Percentiles rank a stretch among this genome's conserved stretches.
These are phyloP conservation scores for Rallus limicola DNA, from an alignment of 2,113 vertebrate genomes.

Conservation along the genomic window DNA sequence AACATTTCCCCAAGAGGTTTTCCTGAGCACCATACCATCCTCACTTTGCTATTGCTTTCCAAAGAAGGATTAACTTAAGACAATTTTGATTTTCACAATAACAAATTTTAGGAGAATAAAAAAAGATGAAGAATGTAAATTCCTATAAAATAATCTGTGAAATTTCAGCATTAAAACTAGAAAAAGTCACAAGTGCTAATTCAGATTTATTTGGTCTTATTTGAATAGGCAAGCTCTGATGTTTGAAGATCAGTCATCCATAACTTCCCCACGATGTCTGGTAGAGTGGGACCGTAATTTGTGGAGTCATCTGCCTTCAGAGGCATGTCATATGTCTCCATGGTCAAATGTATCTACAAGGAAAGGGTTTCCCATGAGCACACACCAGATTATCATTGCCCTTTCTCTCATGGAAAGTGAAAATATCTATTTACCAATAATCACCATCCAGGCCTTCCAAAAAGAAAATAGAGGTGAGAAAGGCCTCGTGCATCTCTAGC, in stretches of 20 bases:
- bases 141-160: not conserved
- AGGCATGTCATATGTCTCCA: fast-evolving
- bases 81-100: not conserved
- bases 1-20: not conserved
- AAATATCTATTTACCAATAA: not conserved
- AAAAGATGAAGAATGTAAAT: not conserved
- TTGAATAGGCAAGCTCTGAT: not conserved
- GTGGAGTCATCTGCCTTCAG: not conserved
- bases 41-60: not conserved
- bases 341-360: not conserved
- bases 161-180: not conserved
- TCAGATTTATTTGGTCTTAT: not conserved
- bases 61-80: not conserved
- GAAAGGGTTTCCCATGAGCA: not conserved
- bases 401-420: not conserved
- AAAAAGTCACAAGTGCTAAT: not conserved
- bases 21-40: not conserved
- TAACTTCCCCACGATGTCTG: not conserved
- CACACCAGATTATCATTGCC: not conserved
- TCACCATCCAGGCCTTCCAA: not conserved
- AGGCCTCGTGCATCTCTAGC: not conserved
- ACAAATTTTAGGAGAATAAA: not conserved
- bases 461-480: not conserved
- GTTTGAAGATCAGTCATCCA: not conserved
- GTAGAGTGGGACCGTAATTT: not conserved